Percentiles rank a stretch among this genome's conserved stretches.
Evolutionary conservation across 2,113 vertebrate genomes (phyloP).

Genomic region (Mastomys coucha): DNA sequence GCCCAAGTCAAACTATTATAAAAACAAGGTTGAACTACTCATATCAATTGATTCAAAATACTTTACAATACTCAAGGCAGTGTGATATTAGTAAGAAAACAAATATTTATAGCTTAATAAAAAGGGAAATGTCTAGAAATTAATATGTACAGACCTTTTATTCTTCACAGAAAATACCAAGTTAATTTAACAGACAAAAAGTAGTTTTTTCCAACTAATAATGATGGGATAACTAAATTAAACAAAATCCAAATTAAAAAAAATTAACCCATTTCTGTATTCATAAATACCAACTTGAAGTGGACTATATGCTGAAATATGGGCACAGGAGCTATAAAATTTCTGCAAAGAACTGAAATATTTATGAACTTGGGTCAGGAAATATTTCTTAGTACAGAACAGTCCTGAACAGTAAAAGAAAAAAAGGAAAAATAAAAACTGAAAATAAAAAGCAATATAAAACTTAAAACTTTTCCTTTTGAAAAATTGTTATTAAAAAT

Average conservation of each 20-base stretch:
- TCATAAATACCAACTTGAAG: conserved; percentile 20
- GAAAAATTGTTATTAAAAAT: background rate
- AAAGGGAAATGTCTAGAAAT: conserved; percentile 24
- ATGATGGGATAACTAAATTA: background rate
- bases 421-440: background rate
- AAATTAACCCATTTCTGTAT: background rate
- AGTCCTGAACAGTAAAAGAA: conserved; percentile 17
- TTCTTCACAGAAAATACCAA: conserved; percentile 34
- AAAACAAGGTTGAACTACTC: background rate
- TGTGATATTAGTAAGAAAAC: background rate
- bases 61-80: conserved; percentile 2
- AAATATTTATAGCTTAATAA: background rate
- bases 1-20: background rate
- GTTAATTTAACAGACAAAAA: conserved; percentile 20
- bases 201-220: conserved; percentile 22
- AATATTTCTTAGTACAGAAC: conserved; percentile 34
- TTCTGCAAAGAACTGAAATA: conserved; percentile 27
- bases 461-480: conserved; percentile 40
- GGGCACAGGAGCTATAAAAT: background rate
- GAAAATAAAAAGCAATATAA: background rate
- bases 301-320: conserved; percentile 34
- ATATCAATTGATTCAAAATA: conserved; percentile 36
- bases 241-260: background rate
- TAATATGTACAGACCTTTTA: background rate
- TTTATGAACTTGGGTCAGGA: conserved; percentile 31